phyloP scores from a whole-genome alignment of 1,140 invertebrate species.

The Drosophila lini region DNA sequence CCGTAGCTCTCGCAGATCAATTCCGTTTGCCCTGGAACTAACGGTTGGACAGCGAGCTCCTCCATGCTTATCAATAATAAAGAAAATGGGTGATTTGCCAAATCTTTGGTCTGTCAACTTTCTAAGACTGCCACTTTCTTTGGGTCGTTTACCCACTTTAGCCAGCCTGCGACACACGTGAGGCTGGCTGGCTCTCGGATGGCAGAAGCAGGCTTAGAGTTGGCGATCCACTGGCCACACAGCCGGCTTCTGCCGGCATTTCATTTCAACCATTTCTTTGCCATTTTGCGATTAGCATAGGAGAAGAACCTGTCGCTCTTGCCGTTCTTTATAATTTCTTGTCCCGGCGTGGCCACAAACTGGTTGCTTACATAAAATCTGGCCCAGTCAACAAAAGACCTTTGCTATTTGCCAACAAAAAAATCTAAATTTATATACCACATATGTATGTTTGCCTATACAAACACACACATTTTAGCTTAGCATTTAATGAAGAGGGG shows the following conservation, averaged over 20 bases:
- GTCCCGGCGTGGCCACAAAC: constrained; percentile 43
- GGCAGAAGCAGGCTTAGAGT: background rate
- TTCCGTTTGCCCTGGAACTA: constrained; percentile 36
- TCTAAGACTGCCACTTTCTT: constrained; percentile 69
- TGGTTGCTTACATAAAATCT: constrained; percentile 71
- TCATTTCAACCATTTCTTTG: constrained; percentile 49
- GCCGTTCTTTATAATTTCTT: constrained; percentile 37
- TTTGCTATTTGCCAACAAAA: constrained; percentile 35
- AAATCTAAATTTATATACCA: constrained; percentile 20
- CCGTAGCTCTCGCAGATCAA: constrained; percentile 9
- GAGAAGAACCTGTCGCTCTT: constrained; percentile 63
- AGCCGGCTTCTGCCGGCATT: constrained; percentile 40
- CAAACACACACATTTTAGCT: constrained; percentile 15
- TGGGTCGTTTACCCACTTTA: constrained; percentile 43
- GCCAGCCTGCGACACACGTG: constrained; percentile 59
- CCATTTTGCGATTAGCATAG: constrained; percentile 66
- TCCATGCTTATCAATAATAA: constrained; percentile 29
- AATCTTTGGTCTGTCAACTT: constrained; percentile 39
- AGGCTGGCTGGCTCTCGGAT: constrained; percentile 4
- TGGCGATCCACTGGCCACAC: constrained; percentile 15
- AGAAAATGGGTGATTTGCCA: constrained; percentile 30
- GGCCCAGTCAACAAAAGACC: constrained; percentile 61
- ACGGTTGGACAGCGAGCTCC: constrained; percentile 13
- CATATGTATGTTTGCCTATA: background rate
- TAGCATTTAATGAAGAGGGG: constrained; percentile 6